These are phyloP conservation scores for Cylloceria caligata DNA, from an alignment of 2,888 invertebrate species.

Conservation along the genomic window DNA sequence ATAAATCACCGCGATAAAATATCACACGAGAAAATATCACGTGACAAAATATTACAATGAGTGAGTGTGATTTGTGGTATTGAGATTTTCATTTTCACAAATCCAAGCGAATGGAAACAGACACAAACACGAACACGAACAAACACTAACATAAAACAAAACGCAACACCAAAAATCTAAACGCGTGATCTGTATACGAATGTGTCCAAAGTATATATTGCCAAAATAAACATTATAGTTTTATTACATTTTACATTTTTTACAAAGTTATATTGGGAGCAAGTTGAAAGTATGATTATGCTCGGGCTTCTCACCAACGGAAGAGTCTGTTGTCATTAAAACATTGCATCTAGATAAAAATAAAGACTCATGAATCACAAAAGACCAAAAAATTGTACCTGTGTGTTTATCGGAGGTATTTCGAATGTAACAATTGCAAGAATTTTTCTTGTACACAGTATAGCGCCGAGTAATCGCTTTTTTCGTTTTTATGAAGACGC, in stretches of 20 bases:
- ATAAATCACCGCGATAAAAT: too few relatives aligned
- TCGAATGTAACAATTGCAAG: neutral
- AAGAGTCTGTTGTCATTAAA: neutral
- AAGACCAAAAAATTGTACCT: neutral
- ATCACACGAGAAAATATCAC: neutral
- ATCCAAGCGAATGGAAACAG: too few relatives aligned
- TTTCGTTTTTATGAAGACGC: neutral
- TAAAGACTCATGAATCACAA: neutral
- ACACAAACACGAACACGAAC: neutral
- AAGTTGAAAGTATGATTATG: constrained; percentile 20
- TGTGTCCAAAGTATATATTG: too few relatives aligned
- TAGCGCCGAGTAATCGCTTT: neutral
- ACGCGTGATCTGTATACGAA: too few relatives aligned
- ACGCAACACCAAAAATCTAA: too few relatives aligned
- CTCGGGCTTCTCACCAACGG: constrained; percentile 37
- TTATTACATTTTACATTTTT: too few relatives aligned
- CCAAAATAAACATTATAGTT: neutral
- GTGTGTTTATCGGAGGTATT: neutral
- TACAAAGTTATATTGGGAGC: neutral
- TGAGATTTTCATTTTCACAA: too few relatives aligned
- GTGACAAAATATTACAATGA: neutral
- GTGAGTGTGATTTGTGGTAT: neutral
- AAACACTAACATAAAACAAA: too few relatives aligned
- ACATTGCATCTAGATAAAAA: neutral
- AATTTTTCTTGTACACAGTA: neutral